Conservation (phyloP, 2,113 vertebrate genomes). For the Epinephelus lanceolatus region DNA sequence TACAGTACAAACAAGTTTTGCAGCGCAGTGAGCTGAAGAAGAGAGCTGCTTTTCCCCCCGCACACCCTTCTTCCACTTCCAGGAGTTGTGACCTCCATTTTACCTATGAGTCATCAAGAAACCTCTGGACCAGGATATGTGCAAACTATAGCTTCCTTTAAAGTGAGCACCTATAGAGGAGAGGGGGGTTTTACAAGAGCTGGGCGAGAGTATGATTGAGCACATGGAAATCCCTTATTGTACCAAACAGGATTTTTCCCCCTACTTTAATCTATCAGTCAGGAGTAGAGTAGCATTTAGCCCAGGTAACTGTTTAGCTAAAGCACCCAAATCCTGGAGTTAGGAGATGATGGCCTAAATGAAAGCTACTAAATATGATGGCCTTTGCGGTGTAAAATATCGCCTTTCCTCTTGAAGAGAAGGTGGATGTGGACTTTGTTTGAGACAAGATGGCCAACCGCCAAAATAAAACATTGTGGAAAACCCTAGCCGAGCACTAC, state of each 20-base stretch:
- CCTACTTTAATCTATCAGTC: conserved; percentile 9
- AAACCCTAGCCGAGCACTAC: background rate
- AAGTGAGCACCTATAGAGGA: conserved; percentile 47
- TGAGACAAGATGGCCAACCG: no score
- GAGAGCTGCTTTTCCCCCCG: background rate
- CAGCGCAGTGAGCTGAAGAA: conserved; percentile 45
- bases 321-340: background rate
- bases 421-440: background rate
- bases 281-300: background rate
- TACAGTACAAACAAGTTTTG: conserved; percentile 63
- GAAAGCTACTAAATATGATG: background rate
- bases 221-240: conserved; percentile 37
- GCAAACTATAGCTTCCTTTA: conserved; percentile 63
- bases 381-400: background rate
- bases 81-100: conserved; percentile 69
- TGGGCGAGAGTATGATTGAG: background rate
- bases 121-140: conserved; percentile 48
- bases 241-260: conserved; percentile 17
- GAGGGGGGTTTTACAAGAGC: conserved; percentile 5
- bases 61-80: conserved; percentile 15
- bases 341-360: background rate
- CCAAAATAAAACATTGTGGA: background rate
- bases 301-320: background rate
- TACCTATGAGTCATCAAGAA: conserved; percentile 73
- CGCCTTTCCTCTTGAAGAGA: background rate